Evolutionary conservation across 2,888 invertebrate species (phyloP).

Genomic region (Trachelus stipa): DNA sequence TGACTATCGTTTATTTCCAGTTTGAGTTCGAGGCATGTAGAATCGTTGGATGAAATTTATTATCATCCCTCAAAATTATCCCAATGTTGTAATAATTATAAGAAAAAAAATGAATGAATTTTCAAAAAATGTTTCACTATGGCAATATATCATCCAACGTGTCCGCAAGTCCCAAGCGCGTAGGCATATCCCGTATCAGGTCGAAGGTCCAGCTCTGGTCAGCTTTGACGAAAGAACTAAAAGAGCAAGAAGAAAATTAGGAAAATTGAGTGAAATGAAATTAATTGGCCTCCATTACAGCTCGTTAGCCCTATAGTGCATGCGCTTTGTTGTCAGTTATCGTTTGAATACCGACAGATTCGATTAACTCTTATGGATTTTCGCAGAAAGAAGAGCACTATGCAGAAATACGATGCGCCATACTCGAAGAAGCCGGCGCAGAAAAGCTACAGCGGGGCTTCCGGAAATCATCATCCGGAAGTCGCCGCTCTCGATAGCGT

Average conservation of each 20-base stretch:
- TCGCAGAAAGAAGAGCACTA: slow-evolving; percentile 86
- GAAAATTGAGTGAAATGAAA: background rate
- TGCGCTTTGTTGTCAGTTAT: slow-evolving; percentile 54
- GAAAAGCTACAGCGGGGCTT: slow-evolving; percentile 77
- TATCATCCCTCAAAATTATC: background rate
- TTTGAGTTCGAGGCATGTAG: background rate
- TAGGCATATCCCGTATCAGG: background rate
- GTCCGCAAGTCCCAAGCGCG: background rate
- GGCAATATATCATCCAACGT: background rate
- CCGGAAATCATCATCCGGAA: slow-evolving; percentile 81
- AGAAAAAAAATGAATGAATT: background rate
- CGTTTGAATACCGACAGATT: slow-evolving; percentile 17
- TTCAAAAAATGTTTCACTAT: background rate
- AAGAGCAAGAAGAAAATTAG: background rate
- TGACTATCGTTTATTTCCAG: background rate
- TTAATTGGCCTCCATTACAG: background rate
- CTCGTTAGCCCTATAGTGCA: slow-evolving; percentile 45
- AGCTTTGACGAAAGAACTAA: background rate
- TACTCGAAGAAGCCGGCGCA: slow-evolving; percentile 86
- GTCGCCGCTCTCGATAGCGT: slow-evolving; percentile 84
- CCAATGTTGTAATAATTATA: background rate
- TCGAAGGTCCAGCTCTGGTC: background rate
- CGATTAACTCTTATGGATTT: slow-evolving; percentile 29
- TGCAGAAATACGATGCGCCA: slow-evolving; percentile 89
- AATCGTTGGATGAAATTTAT: background rate